These are phyloP conservation scores for Iselma pallidipennis DNA, from an alignment of 2,888 invertebrate genomes.

Conservation along the genomic window DNA sequence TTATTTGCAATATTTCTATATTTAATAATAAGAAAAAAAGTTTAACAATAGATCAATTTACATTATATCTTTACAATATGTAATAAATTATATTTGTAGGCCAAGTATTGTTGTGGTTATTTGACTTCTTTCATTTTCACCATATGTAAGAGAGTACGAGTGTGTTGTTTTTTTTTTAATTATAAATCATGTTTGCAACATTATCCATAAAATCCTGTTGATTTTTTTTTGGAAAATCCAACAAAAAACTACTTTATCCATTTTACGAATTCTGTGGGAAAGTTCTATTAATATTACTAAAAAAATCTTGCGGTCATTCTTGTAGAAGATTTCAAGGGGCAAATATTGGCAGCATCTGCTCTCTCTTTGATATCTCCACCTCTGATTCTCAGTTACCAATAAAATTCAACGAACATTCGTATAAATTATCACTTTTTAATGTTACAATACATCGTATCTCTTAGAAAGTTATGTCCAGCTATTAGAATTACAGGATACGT, in stretches of 20 bases:
- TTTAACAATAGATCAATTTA: not conserved
- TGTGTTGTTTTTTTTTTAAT: not conserved
- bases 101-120: slow-evolving; percentile 2
- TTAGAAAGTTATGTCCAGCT: slow-evolving; percentile 44
- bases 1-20: not conserved
- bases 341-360: not conserved
- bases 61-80: not conserved
- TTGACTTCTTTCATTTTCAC: not conserved
- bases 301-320: not conserved
- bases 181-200: not conserved
- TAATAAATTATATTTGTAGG: not conserved
- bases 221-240: too few species aligned
- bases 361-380: slow-evolving; percentile 5
- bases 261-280: not conserved
- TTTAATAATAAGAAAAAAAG: not conserved
- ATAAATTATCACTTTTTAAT: slow-evolving; percentile 19
- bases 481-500: slow-evolving; percentile 39
- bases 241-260: too few species aligned
- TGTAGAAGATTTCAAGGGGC: not conserved
- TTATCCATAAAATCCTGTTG: not conserved
- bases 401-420: slow-evolving; percentile 16
- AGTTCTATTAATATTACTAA: not conserved
- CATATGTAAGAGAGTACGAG: not conserved
- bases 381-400: slow-evolving; percentile 8
- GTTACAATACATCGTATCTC: slow-evolving; percentile 13